These are phyloP conservation scores for Aplodontia rufa DNA, from an alignment of 2,113 vertebrate genomes.

Conservation along the genomic window DNA sequence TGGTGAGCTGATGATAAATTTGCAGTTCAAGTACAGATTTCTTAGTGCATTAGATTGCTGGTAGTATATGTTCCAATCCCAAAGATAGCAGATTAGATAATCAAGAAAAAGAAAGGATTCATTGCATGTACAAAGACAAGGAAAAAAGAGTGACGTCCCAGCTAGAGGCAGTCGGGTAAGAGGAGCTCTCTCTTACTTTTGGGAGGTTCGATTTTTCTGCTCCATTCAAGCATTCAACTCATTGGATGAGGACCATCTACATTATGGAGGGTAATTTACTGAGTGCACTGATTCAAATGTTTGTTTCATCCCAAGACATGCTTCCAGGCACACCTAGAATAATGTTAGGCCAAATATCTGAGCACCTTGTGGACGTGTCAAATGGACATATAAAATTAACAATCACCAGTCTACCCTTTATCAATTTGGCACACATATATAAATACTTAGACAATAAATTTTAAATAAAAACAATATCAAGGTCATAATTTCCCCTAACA, in stretches of 20 bases:
- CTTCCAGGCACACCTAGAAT: not conserved
- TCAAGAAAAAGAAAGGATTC: not conserved
- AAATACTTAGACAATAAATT: not conserved
- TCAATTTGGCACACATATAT: not conserved
- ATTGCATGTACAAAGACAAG: not conserved
- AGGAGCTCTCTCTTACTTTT: not conserved
- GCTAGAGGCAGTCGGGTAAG: not conserved
- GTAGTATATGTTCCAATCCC: not conserved
- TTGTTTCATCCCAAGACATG: not conserved
- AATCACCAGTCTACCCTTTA: not conserved
- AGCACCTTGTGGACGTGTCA: not conserved
- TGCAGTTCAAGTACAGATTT: not conserved
- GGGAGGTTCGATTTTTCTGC: not conserved
- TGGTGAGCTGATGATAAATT: not conserved
- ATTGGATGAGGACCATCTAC: not conserved
- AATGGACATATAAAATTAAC: not conserved
- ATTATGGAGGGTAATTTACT: not conserved
- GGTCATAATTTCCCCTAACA: not conserved
- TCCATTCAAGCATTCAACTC: not conserved
- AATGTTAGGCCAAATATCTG: not conserved
- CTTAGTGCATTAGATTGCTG: not conserved
- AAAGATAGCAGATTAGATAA: not conserved
- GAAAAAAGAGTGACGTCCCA: not conserved
- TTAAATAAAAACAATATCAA: not conserved
- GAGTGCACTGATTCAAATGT: not conserved